Conservation (phyloP, 2,888 invertebrate genomes). For the Rhagonycha fulva region DNA sequence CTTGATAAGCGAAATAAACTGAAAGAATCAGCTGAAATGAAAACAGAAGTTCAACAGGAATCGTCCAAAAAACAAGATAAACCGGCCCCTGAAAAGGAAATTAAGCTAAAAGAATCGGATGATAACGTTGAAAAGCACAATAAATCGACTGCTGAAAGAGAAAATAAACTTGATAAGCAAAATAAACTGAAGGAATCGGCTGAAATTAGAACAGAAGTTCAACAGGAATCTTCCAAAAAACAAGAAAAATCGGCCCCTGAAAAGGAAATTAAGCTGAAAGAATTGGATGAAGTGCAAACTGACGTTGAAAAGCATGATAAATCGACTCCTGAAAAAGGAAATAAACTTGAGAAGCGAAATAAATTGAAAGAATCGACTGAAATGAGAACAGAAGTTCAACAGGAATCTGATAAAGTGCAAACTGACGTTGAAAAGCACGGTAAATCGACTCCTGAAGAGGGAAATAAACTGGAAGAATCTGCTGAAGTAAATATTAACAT, state of each 20-base stretch:
- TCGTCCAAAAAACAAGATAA: not conserved
- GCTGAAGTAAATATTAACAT: not conserved
- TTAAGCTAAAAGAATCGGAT: not conserved
- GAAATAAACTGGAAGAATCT: not conserved
- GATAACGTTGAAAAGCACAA: not conserved
- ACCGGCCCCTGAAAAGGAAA: not conserved
- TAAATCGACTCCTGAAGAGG: not conserved
- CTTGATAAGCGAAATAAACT: not conserved
- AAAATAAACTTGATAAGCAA: no score
- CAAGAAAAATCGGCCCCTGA: no score
- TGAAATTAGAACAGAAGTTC: no score
- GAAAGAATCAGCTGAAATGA: not conserved
- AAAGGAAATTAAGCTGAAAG: no score
- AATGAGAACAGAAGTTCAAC: not conserved
- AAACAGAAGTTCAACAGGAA: not conserved
- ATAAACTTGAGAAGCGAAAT: no score
- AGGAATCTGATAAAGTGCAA: not conserved
- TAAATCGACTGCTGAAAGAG: not conserved
- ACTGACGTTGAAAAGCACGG: not conserved
- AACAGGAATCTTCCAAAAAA: no score
- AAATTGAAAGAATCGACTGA: no score
- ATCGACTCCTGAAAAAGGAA: no score
- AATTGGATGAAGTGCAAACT: no score
- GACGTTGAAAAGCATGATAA: no score
- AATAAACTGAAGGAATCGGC: no score